Evolutionary conservation across 2,113 vertebrate genomes (phyloP), one percentile per base, ranked within the genome.

Genomic region (Tragelaphus imberbis): DNA sequence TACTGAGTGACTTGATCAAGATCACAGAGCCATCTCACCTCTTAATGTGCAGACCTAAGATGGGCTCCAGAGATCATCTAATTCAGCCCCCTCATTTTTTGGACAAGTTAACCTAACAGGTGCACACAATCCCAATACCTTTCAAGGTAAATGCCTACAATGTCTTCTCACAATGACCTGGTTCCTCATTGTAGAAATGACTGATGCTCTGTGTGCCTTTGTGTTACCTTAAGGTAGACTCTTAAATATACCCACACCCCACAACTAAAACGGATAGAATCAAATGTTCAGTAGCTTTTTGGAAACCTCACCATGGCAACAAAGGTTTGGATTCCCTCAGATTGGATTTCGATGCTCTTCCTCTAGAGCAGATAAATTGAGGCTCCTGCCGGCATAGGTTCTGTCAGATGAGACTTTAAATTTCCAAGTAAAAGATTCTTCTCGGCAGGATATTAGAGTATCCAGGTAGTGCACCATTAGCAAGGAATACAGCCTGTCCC

Each of bases 361-460:
- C 94, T 96, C 91, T 96, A 91, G 56, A 96, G 95, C 91, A 95
- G 93, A 97, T 97, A 97, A 97, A 97, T 91, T 95, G 96, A 97
- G 98, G 91, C 95, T 97, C 91, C 95, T 96, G 94, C 91, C 86
- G 84, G 93, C 96, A 56, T 96, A 93, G 91, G 40, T 96, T 97
- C 93, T 97, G 84, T 90, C 88, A 95, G 95, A 97, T 87, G 91
- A 95, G 94, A 98, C 96, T 96, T 97, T 84, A 95, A 97, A 96
- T 96, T 96, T 97, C 94, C 97, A 95, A 97, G 95, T 75, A 59
- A 95, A 97, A 95, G 90, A 93, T 95, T 94, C 96, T 91, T 97
- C 97, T 96, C 95, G 14, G 91, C 91, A 90, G 93, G 96, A 80
- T 97, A 93, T 84, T 95, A 95, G 87, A 94, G 51, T 90, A 96